phyloP scores from a whole-genome alignment of 1,140 invertebrate genomes.

The Zaprionus taronus region DNA sequence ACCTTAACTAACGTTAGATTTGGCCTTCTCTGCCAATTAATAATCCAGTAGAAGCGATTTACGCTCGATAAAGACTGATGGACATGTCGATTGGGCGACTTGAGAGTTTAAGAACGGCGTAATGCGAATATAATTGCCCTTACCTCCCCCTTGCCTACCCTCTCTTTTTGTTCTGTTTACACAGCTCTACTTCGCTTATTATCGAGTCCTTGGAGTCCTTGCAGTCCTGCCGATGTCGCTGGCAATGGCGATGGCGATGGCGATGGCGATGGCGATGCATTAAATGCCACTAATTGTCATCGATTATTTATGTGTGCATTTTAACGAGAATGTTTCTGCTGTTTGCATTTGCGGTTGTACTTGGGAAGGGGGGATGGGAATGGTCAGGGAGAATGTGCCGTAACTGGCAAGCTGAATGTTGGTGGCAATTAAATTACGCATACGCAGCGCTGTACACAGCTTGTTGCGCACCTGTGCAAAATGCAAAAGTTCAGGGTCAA shows the following conservation, averaged over 20 bases:
- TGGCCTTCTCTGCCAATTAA: too few species aligned
- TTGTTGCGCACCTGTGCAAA: constrained; percentile 44
- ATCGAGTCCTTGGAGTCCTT: not conserved
- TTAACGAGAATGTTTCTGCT: constrained; percentile 18
- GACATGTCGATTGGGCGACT: not conserved
- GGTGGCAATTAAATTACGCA: constrained; percentile 59
- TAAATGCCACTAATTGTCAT: constrained; percentile 61
- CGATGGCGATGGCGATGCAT: not conserved
- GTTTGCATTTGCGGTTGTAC: not conserved
- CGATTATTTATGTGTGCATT: constrained; percentile 47
- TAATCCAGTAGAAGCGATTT: not conserved
- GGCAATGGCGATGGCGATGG: too few species aligned
- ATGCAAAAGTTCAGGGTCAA: constrained; percentile 71
- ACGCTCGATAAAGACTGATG: not conserved
- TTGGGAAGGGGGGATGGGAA: too few species aligned
- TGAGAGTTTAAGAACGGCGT: not conserved
- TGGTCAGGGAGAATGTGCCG: not conserved
- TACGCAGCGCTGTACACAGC: constrained; percentile 24
- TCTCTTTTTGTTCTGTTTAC: not conserved
- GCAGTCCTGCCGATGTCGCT: not conserved
- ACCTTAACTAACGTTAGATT: too few species aligned
- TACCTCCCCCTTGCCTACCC: too few species aligned
- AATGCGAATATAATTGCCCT: constrained; percentile 7
- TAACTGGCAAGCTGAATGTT: not conserved
- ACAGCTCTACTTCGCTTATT: not conserved